A percentile compares a stretch with the other conserved stretches of the same genome.
Conservation (phyloP, 2,797 vertebrate genomes). For the Pangasius sanitwongsei region DNA sequence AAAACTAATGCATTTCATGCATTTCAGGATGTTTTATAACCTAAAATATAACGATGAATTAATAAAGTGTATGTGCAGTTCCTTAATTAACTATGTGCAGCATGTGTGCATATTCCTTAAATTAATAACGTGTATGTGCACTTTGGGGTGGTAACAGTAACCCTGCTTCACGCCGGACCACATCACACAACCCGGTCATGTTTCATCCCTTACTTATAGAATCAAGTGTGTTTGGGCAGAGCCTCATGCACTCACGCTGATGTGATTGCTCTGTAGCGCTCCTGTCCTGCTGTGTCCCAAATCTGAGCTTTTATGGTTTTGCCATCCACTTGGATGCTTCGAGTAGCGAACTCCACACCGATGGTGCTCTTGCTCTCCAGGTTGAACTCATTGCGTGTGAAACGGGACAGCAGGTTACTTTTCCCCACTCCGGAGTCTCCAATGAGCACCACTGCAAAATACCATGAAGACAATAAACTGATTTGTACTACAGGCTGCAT, state of each 20-base stretch:
- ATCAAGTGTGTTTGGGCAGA: neutral
- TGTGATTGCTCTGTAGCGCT: constrained; percentile 95
- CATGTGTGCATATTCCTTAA: too few species aligned
- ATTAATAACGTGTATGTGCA: neutral
- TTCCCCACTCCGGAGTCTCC: constrained; percentile 97
- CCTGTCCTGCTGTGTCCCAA: constrained; percentile 96
- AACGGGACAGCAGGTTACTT: constrained; percentile 94
- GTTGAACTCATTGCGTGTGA: constrained; percentile 97
- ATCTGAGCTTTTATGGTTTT: constrained; percentile 98
- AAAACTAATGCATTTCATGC: neutral
- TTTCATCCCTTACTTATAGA: neutral
- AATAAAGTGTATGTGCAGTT: neutral
- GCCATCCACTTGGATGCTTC: constrained; percentile 95
- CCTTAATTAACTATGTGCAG: neutral
- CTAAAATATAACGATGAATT: neutral
- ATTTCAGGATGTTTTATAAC: neutral
- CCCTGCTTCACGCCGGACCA: neutral
- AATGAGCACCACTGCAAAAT: constrained; percentile 86
- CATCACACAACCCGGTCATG: neutral
- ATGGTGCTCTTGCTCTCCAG: constrained; percentile 98
- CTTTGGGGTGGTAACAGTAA: neutral
- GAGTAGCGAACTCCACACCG: constrained; percentile 94
- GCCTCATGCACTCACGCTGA: constrained; percentile 84
- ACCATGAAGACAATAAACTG: fast-evolving
- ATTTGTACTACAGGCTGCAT: neutral